phyloP scores from a whole-genome alignment of 2,113 vertebrate species.

The Percopsis transmontana region DNA sequence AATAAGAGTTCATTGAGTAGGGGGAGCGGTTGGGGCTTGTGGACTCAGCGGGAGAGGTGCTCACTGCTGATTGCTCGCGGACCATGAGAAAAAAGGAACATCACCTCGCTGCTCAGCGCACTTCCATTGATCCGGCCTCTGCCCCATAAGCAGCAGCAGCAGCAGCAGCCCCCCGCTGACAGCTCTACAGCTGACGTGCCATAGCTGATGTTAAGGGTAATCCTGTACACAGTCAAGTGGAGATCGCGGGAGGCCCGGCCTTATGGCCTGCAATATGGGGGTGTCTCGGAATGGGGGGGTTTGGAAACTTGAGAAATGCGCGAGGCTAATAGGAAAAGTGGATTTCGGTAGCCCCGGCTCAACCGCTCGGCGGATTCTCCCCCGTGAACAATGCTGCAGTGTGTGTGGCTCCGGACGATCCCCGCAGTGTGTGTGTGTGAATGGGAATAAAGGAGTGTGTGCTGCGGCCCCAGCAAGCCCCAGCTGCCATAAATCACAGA shows the following conservation, averaged over 20 bases:
- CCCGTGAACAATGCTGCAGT: constrained; percentile 29
- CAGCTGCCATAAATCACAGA: constrained; percentile 75
- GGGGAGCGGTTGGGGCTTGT: constrained; percentile 10
- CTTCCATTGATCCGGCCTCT: constrained; percentile 74
- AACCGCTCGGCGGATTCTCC: constrained; percentile 45
- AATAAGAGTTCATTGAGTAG: constrained; percentile 24
- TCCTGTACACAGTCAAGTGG: constrained; percentile 30
- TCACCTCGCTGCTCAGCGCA: constrained; percentile 71
- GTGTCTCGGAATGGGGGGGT: too few relatives aligned
- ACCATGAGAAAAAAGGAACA: constrained; percentile 55
- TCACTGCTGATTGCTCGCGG: constrained; percentile 61
- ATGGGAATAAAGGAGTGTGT: neutral
- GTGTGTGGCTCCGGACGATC: constrained; percentile 41
- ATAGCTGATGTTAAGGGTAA: constrained; percentile 55
- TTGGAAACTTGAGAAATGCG: too few relatives aligned
- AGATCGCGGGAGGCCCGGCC: too few relatives aligned
- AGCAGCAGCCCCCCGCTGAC: constrained; percentile 31
- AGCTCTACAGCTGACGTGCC: constrained; percentile 60
- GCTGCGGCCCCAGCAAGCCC: constrained; percentile 62
- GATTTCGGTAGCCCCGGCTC: neutral
- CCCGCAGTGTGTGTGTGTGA: constrained; percentile 47
- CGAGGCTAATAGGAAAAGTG: too few relatives aligned
- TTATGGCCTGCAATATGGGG: too few relatives aligned
- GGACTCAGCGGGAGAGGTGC: constrained; percentile 26
- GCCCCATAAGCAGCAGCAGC: constrained; percentile 47